Conservation (phyloP, 2,797 vertebrate species). For the Gymnoscopelus microlampas region DNA sequence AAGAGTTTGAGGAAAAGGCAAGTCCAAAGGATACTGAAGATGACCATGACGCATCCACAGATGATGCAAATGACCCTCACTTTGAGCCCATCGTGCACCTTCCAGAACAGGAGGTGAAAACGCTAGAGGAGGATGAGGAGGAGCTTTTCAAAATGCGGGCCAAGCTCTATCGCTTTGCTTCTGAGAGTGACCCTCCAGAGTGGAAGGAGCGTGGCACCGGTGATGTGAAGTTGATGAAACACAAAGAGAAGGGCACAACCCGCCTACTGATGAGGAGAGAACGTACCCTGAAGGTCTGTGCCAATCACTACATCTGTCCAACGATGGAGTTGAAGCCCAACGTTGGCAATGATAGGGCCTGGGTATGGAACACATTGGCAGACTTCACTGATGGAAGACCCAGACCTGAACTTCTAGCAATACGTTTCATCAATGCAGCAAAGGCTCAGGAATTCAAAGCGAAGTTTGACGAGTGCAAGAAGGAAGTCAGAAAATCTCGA, state of each 20-base stretch:
- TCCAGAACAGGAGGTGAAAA: constrained; percentile 98
- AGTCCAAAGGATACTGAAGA: no score
- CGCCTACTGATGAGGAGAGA: constrained; percentile 98
- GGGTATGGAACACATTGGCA: constrained; percentile 99
- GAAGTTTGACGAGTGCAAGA: constrained; percentile 99
- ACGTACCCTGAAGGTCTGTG: constrained; percentile 88
- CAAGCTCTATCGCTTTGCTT: constrained; percentile 95
- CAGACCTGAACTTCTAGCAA: constrained; percentile 95
- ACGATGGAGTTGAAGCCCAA: constrained; percentile 97
- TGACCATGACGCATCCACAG: no score
- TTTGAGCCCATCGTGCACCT: constrained; percentile 98
- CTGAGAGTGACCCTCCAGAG: constrained; percentile 95
- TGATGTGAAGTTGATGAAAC: constrained; percentile 95
- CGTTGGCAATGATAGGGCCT: constrained; percentile 95
- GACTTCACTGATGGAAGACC: constrained; percentile 97
- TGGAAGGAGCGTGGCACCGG: constrained; percentile 99
- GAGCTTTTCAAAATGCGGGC: constrained; percentile 99
- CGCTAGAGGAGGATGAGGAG: constrained; percentile 97
- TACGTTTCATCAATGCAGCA: constrained; percentile 97
- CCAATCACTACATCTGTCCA: constrained; percentile 88
- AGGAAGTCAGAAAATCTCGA: constrained; percentile 84
- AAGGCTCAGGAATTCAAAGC: constrained; percentile 99
- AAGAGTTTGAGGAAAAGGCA: no score
- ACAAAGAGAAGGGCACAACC: constrained; percentile 95
- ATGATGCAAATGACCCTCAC: constrained; percentile 83